phyloP scores from a whole-genome alignment of 2,888 invertebrate genomes.

The Metalampra italica region DNA sequence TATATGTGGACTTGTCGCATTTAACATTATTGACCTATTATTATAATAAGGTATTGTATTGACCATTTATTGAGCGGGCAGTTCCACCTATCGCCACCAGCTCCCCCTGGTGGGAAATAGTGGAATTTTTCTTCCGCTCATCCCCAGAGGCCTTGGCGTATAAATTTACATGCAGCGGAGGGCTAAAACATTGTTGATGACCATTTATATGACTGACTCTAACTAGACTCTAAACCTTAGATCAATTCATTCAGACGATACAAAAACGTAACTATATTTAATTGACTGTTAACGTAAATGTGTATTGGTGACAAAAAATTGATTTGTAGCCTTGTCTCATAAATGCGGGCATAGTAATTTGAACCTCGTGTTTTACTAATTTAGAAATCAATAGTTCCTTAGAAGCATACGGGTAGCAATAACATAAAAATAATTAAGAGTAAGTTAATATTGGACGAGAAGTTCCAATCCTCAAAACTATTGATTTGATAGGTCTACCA shows the following conservation, averaged over 20 bases:
- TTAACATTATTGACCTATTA: constrained; percentile 25
- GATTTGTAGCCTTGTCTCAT: constrained; percentile 61
- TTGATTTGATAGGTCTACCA: no score
- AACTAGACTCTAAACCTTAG: no score
- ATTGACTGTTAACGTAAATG: constrained; percentile 60
- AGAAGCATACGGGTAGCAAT: constrained; percentile 52
- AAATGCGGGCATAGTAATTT: constrained; percentile 61
- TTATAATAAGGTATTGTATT: not conserved
- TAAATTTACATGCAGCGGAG: no score
- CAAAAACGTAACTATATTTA: constrained; percentile 56
- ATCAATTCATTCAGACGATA: constrained; percentile 8
- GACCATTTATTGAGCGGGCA: no score
- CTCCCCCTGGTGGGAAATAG: no score
- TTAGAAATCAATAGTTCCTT: constrained; percentile 47
- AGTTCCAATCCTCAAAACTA: not conserved
- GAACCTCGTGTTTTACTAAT: constrained; percentile 48
- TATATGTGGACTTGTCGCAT: constrained; percentile 62
- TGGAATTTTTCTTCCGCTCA: no score
- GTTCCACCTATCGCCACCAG: no score
- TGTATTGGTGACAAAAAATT: constrained; percentile 67
- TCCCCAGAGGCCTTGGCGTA: no score
- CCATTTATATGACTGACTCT: no score
- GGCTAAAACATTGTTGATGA: no score
- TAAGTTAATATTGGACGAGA: not conserved
- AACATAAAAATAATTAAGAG: constrained; percentile 15